Evolutionary conservation across 1,140 invertebrate genomes (phyloP).

Genomic region (Aphelenchoides besseyi): DNA sequence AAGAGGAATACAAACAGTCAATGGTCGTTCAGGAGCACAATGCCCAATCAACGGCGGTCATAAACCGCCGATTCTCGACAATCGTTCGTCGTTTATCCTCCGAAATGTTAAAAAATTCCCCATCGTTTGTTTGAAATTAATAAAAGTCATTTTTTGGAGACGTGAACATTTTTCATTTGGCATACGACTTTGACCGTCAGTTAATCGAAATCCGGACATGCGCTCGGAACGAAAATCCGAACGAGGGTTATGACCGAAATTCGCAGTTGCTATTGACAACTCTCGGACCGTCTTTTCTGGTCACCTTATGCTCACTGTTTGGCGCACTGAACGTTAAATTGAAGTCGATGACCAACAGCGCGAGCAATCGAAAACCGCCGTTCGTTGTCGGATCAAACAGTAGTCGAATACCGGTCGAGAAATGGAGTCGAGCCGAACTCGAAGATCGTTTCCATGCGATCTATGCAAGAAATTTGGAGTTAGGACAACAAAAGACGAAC

Average conservation of each 20-base stretch:
- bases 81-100: background rate
- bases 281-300: no score
- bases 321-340: no score
- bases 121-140: background rate
- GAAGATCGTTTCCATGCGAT: constrained; percentile 38
- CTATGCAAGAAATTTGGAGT: constrained; percentile 11
- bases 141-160: background rate
- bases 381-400: background rate
- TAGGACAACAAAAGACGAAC: constrained; percentile 27
- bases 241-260: no score
- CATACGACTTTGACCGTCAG: no score
- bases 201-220: no score
- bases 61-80: constrained; percentile 6
- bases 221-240: no score
- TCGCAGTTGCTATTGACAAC: no score
- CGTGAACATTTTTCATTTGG: background rate
- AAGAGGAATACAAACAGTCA: background rate
- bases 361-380: background rate
- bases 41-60: background rate
- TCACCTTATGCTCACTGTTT: no score
- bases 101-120: constrained; percentile 1
- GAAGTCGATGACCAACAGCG: constrained; percentile 14
- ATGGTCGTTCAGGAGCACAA: background rate
- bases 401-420: constrained; percentile 27
- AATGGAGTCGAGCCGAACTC: constrained; percentile 30